Base-by-base conservation (phyloP, 1,140 invertebrate genomes). In the Chironomus striatipennis region DNA sequence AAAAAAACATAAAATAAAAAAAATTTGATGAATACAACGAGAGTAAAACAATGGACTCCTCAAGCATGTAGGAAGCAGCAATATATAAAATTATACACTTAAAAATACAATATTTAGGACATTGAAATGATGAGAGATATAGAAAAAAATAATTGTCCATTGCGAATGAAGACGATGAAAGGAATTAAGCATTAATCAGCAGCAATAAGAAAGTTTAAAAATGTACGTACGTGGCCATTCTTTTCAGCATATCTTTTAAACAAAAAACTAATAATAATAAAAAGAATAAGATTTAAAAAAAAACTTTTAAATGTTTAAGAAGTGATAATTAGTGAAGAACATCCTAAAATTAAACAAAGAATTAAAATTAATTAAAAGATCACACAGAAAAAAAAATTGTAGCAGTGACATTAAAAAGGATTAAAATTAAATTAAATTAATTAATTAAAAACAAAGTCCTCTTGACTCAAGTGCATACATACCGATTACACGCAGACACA, bases 181-280 rank as follows among this genome's bases (percentile, higher is more conserved):
- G 24, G 24, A 34, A 34, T 34, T 34, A 34, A 34, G 24, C 24
- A 34, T 34, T 34, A 34, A 34, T 34, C 1, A 34, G 24, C 47
- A 57, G 47, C 47, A 57, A 57, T 57, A 57, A 57, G n/a, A 57
- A 57, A 34, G 24, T 34, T 34, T 34, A 34, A 47, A 57, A 57
- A 57, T 57, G 47, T 57, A 57, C 47, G 47, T 57, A 57, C 47
- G 47, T 57, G 47, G 47, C 47, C 47, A 57, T 57, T 57, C 47
- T 57, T 34, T 34, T 57, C 47, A 12, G 47, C 47, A 57, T 57
- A 57, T 57, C 47, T 57, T 5, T 57, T 12, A 57, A 57, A 57
- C n/a, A n/a, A n/a, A n/a, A n/a, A n/a, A n/a, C n/a, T n/a, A n/a
- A n/a, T n/a, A n/a, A n/a, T n/a, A 15, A 12, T 1, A 34, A 2